phyloP scores from a whole-genome alignment of 92 coral and sea anemone species.

The Porites lobata region DNA sequence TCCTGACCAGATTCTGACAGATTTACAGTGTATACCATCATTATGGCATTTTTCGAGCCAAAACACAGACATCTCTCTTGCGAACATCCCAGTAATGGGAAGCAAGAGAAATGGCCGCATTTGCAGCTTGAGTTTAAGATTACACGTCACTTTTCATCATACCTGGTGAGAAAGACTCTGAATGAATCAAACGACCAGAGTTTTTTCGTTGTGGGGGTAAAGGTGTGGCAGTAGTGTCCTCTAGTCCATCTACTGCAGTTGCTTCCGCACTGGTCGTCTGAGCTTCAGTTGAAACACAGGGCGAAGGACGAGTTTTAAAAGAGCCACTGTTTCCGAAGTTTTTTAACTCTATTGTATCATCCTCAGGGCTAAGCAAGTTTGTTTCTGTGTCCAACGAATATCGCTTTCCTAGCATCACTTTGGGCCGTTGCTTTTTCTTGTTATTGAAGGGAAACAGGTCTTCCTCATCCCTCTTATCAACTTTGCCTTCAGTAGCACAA shows the following conservation, averaged over 20 bases:
- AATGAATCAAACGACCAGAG: constrained; percentile 1
- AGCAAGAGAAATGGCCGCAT: no score
- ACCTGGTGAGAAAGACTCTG: constrained; percentile 37
- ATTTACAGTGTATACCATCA: no score
- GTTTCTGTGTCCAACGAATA: constrained; percentile 37
- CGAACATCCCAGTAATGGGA: no score
- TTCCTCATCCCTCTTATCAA: background rate
- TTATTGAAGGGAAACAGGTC: background rate
- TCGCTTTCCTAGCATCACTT: constrained; percentile 6
- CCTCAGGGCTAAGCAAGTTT: constrained; percentile 43
- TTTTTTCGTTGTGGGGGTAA: background rate
- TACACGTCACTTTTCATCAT: background rate
- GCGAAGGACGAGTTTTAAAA: background rate
- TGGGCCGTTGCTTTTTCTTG: constrained; percentile 13
- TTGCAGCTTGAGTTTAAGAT: no score
- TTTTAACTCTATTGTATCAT: constrained; percentile 14
- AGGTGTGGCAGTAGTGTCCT: background rate
- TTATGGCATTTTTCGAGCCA: no score
- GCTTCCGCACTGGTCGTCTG: background rate
- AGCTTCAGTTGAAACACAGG: background rate
- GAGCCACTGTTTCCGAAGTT: constrained; percentile 32
- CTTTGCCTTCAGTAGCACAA: background rate
- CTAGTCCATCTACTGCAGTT: constrained; percentile 26
- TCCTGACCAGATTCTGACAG: no score
- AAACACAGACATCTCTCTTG: no score